Percentiles rank a stretch among this genome's conserved stretches.
These are phyloP conservation scores for Fulmarus glacialis DNA, from an alignment of 2,113 vertebrate species.

Conservation along the genomic window DNA sequence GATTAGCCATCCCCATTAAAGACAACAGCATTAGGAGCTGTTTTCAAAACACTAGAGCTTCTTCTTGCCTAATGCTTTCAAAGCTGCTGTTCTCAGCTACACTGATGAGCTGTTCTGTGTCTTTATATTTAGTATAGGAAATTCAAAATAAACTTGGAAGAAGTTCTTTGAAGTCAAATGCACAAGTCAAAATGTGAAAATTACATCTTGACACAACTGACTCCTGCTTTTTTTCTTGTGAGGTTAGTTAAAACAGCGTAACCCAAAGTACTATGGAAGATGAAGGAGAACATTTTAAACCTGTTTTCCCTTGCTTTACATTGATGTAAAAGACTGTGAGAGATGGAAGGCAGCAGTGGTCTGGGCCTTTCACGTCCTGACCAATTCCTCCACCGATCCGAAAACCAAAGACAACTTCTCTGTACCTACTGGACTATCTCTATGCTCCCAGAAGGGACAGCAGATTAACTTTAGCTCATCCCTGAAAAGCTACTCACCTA, in stretches of 20 bases:
- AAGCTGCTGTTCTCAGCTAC: conserved; percentile 52
- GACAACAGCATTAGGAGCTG: conserved; percentile 17
- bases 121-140: conserved; percentile 23
- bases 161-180: conserved; percentile 24
- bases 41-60: conserved; percentile 33
- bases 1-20: conserved; percentile 37
- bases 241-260: neutral
- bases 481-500: neutral
- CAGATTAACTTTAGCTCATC: neutral
- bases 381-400: neutral
- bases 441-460: neutral
- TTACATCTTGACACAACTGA: neutral
- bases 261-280: neutral
- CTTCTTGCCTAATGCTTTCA: conserved; percentile 25
- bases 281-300: neutral
- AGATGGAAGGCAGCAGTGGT: neutral
- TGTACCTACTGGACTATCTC: neutral
- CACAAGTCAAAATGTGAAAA: neutral
- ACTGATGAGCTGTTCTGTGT: neutral
- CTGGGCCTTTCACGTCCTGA: neutral
- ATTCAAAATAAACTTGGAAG: conserved; percentile 17
- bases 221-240: neutral
- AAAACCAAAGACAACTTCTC: neutral
- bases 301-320: neutral
- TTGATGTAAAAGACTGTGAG: neutral